Base-by-base conservation (phyloP, 2,113 vertebrate genomes). In the Eidolon helvum region DNA sequence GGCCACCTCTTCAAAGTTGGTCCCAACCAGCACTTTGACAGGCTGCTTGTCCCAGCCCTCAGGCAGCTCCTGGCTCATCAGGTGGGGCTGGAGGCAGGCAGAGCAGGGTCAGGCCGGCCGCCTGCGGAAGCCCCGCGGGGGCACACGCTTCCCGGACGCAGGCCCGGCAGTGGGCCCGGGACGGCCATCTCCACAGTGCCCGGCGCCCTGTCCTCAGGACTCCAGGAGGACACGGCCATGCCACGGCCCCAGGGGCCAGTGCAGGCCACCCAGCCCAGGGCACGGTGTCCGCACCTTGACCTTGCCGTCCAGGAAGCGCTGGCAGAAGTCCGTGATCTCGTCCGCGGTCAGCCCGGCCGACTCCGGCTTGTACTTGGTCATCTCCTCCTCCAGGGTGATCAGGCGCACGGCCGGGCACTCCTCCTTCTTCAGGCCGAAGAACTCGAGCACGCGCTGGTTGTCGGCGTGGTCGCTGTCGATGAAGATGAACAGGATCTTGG, bases 401-500 rank as follows among this genome's bases (percentile, higher is more conserved):
- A 99, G 99, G 26, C 99, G 99, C 68, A 99, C 99, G 9, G 99
- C 99, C 0, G 99, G 99, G 82, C 99, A 99, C 90, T 99, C 99
- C 26, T 99, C 99, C 79, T 99, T 99, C 99, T 99, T 99, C 18
- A 99, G 98, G 86, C 99, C 99, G 10, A 99, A 99, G 97, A 99
- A 99, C 98, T 99, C 99, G 45, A 99, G 96, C 97, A 99, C 99
- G 71, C 99, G 99, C 98, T 99, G 99, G 98, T 99, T 99, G 98
- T 99, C 99, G 0, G 99, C 97, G 33, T 99, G 98, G 45, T 99
- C 99, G 0, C 99, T 99, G 98, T 99, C 99, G 86, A 99, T 99
- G 99, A 99, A 99, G 98, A 99, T 99, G 98, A 99, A 99, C 88
- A 99, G 99, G 98, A 99, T 99, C 99, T 99, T 97, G 87, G 97